A percentile compares a stretch with the other conserved stretches of the same genome.
phyloP scores from a whole-genome alignment of 2,797 vertebrate genomes.

The Hoplostethus atlanticus region DNA sequence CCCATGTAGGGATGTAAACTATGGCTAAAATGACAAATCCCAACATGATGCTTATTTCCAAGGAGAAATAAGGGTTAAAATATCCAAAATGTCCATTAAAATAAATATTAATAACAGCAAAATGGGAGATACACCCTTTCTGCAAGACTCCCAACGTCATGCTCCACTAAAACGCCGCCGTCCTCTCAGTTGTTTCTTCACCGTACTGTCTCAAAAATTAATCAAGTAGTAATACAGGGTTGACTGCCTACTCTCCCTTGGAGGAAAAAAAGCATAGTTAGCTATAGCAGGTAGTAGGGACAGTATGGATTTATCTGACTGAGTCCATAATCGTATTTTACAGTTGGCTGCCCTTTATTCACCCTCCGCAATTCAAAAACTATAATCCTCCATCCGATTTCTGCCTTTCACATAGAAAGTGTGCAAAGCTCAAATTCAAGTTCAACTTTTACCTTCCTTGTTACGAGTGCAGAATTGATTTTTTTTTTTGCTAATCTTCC shows the following conservation, averaged over 20 bases:
- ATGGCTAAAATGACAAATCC: background rate
- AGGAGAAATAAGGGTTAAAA: too few relatives aligned
- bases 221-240: slow-evolving; percentile 13
- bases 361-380: slow-evolving; percentile 10
- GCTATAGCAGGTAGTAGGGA: background rate
- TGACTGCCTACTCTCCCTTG: slow-evolving; percentile 1
- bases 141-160: background rate
- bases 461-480: slow-evolving; percentile 18
- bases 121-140: background rate
- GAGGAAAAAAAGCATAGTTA: background rate
- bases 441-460: slow-evolving; percentile 31
- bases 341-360: slow-evolving; percentile 6
- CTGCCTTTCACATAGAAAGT: slow-evolving; percentile 17
- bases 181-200: too few relatives aligned
- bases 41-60: background rate
- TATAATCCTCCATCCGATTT: slow-evolving; percentile 33
- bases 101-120: background rate
- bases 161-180: background rate
- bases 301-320: background rate
- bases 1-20: background rate
- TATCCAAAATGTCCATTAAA: background rate
- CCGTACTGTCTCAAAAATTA: slow-evolving; percentile 5
- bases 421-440: slow-evolving; percentile 35
- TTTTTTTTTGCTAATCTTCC: slow-evolving; percentile 2
- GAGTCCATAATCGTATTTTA: slow-evolving; percentile 24